Percentiles rank a stretch among this genome's conserved stretches.
These are phyloP conservation scores for Lepidurus apus DNA, from an alignment of 1,140 invertebrate species.

Conservation along the genomic window DNA sequence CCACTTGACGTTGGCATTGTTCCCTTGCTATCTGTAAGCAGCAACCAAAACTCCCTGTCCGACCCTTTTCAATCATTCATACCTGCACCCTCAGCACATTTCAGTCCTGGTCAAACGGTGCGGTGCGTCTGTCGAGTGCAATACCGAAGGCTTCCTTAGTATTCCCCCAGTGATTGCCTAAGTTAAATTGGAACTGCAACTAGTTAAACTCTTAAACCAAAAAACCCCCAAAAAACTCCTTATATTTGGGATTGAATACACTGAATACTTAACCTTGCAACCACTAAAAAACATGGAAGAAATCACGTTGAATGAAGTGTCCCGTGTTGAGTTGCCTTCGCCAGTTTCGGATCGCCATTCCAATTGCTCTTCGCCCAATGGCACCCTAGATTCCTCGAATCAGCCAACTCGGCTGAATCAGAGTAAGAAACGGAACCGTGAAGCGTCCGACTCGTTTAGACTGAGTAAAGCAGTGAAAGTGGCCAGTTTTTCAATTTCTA, in stretches of 20 bases:
- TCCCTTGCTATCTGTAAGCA: background rate
- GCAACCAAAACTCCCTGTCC: background rate
- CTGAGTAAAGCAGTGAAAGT: background rate
- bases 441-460: background rate
- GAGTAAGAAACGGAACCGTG: background rate
- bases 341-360: background rate
- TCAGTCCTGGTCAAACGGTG: background rate
- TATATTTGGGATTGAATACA: too few species aligned
- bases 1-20: background rate
- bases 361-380: background rate
- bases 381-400: background rate
- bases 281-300: background rate
- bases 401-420: background rate
- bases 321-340: background rate
- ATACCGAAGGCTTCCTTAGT: background rate
- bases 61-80: constrained; percentile 6
- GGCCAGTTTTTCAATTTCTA: background rate
- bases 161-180: background rate
- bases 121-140: background rate
- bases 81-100: background rate
- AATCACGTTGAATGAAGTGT: background rate
- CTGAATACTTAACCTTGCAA: background rate
- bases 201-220: too few species aligned
- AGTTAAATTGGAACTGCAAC: background rate
- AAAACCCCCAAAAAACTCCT: too few species aligned